phyloP scores from a whole-genome alignment of 2,797 vertebrate genomes.

The Miopithecus talapoin region DNA sequence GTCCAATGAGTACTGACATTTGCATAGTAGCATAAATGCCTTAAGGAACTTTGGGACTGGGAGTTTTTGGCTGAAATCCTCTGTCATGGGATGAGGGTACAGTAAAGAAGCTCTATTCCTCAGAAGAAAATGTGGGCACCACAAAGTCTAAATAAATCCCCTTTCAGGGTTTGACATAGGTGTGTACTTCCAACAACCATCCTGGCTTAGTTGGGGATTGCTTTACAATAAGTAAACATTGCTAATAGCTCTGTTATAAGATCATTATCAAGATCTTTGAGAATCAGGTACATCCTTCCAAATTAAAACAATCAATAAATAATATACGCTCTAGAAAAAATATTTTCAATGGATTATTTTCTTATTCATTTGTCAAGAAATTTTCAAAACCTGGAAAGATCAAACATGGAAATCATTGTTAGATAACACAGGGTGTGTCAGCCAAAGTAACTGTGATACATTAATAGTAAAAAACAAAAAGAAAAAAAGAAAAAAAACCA shows the following conservation, averaged over 20 bases:
- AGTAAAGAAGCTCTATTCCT: neutral
- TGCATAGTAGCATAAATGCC: neutral
- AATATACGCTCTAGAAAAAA: neutral
- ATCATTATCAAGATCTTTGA: neutral
- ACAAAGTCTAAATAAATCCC: neutral
- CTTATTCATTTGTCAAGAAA: neutral
- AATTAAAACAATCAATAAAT: neutral
- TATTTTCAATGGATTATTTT: neutral
- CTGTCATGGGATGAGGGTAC: neutral
- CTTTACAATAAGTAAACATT: neutral
- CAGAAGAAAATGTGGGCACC: neutral
- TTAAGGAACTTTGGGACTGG: neutral
- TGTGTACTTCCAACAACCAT: neutral
- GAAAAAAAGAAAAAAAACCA: neutral
- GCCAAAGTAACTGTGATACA: neutral
- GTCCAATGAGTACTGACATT: neutral
- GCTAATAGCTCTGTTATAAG: neutral
- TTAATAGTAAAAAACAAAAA: no score
- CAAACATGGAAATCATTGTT: neutral
- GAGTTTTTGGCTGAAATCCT: neutral
- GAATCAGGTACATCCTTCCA: neutral
- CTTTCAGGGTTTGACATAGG: neutral
- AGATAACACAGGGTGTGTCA: no score
- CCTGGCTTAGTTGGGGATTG: neutral
- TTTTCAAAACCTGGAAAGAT: neutral